These are phyloP conservation scores for Palythoa grandiflora DNA, from an alignment of 92 coral and sea anemone species.

Conservation along the genomic window DNA sequence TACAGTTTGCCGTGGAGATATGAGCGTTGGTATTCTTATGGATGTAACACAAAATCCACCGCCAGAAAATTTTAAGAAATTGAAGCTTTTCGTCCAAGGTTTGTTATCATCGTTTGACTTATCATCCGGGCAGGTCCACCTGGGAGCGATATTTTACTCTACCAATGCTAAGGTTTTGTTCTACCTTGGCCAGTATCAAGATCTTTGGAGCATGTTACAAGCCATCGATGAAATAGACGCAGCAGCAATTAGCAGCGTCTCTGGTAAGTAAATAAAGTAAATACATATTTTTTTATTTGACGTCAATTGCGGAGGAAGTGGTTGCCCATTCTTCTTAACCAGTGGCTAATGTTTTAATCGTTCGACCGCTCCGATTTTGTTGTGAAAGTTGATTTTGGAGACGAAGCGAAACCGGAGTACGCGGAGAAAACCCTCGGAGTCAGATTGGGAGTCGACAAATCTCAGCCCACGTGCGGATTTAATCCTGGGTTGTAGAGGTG, in stretches of 20 bases:
- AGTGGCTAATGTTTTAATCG: too few relatives aligned
- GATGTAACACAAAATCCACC: slow-evolving; percentile 1
- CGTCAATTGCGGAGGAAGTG: too few relatives aligned
- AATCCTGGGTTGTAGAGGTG: too few relatives aligned
- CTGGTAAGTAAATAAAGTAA: background rate
- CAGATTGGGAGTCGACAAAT: too few relatives aligned
- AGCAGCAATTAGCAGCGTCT: background rate
- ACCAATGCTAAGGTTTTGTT: slow-evolving; percentile 19
- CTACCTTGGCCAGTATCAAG: slow-evolving; percentile 8
- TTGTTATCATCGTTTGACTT: slow-evolving; percentile 26
- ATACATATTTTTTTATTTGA: too few relatives aligned
- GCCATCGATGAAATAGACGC: background rate
- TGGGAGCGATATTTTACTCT: slow-evolving; percentile 27
- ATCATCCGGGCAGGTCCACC: background rate
- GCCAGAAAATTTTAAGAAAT: background rate
- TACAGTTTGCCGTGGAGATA: slow-evolving; percentile 31
- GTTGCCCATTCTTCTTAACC: too few relatives aligned
- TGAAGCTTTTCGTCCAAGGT: slow-evolving; percentile 11
- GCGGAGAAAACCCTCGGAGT: too few relatives aligned
- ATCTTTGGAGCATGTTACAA: slow-evolving; percentile 23
- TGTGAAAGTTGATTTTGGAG: too few relatives aligned
- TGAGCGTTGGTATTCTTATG: slow-evolving; percentile 33
- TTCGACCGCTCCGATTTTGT: too few relatives aligned
- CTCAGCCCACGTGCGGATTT: too few relatives aligned
- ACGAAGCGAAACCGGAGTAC: too few relatives aligned